Evolutionary conservation across 1,140 invertebrate genomes (phyloP).

Genomic region (Propsilocerus akamusi): DNA sequence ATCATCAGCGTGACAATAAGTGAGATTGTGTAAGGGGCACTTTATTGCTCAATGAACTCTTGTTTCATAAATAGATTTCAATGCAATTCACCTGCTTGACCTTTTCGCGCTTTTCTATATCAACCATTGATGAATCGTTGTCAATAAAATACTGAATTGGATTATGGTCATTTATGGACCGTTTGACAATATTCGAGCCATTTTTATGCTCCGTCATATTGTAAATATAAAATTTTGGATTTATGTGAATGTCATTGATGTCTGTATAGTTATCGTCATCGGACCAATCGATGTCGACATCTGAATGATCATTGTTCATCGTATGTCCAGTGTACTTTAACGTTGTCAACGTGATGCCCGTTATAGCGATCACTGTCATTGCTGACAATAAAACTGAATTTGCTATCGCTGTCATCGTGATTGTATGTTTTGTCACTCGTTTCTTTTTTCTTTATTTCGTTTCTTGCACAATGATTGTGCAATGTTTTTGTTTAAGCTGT

Average conservation of each 20-base stretch:
- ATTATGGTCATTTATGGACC: background rate
- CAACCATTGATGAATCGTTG: conserved; percentile 19
- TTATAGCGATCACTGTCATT: background rate
- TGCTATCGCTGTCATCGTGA: background rate
- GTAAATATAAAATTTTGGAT: background rate
- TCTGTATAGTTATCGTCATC: background rate
- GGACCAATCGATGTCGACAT: background rate
- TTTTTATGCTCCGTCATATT: background rate
- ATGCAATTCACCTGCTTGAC: conserved; percentile 20
- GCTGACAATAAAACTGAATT: background rate
- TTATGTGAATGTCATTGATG: background rate
- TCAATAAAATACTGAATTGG: conserved; percentile 13
- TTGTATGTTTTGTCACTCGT: background rate
- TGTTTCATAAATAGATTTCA: conserved; percentile 22
- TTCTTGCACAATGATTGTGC: too few relatives aligned
- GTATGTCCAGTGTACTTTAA: background rate
- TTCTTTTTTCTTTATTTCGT: too few relatives aligned
- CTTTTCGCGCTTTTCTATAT: conserved; percentile 18
- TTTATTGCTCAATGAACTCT: conserved; percentile 15
- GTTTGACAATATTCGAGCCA: background rate
- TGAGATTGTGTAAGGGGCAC: background rate
- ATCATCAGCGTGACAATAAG: background rate
- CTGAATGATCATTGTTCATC: background rate
- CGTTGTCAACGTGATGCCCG: background rate
- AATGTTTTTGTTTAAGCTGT: too few relatives aligned